Evolutionary conservation across 1,140 invertebrate species (phyloP), one percentile per base, ranked within the genome.

Genomic region (Drosophila sechellia): DNA sequence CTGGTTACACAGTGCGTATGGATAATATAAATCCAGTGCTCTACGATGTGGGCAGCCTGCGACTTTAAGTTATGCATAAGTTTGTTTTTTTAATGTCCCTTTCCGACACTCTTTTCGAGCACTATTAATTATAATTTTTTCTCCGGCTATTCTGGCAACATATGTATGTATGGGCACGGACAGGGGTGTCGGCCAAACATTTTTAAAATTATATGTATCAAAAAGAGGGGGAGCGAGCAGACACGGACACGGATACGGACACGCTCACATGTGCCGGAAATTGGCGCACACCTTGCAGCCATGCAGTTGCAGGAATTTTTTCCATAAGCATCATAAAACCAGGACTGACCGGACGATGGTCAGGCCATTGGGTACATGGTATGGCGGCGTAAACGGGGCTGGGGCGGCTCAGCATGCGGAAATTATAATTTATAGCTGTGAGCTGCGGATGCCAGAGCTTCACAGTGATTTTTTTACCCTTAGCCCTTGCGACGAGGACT

Each of bases 281-380:
- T 86, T 86, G 81, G 78, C 83, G 81, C 81, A 86, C 83, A 86
- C 81, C 81, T 87, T 81, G 75, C 81, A 86, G 81, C 61, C 79
- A 86, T 86, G 81, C 81, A 87, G 70, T 73, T 81, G 46, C 68
- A 68, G 59, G 58, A 42, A 37, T 57, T 87, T 76, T 81, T 80
- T 64, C 50, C 42, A 81, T 87, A 74, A 86, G 66, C 77, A 64
- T 81, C 68, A 81, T 70, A 70, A 70, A 72, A 81, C 55, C 65
- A 35, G 58, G 66, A 87, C 59, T 79, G 70, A 77, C 60, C 71
- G 56, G 61, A 61, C 70, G 61, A 59, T 45, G 72, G 59, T 48
- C 72, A 50, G 50, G 61, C 72, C 46, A 43, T 55, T 73, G 65
- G 49, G 17, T 42, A 49, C 49, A 52, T 22, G 45, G 40, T 6